Evolutionary conservation across 2,113 vertebrate genomes (phyloP), one percentile per base, ranked within the genome.

Genomic region (Brachypteracias leptosomus): DNA sequence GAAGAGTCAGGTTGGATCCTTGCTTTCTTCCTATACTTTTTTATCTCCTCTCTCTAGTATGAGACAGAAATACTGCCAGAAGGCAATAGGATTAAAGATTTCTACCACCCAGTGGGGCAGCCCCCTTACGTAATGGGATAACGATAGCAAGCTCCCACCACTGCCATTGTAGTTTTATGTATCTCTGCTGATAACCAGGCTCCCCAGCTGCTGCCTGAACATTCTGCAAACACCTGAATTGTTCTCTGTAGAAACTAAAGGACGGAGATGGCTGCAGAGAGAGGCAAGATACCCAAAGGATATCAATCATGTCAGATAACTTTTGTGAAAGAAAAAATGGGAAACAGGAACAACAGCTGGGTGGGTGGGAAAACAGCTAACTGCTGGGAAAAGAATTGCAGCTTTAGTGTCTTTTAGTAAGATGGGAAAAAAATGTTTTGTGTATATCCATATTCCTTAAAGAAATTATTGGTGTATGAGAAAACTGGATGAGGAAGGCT

Each of bases 91-190:
- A 24, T 86, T 70, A 51, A 70, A 35, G 25, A 31, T 77, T 74
- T 81, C 55, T 77, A 6, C 13, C 54, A 25, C 29, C 16, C 29
- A 21, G 14, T 33, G 59, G 33, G 51, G 55, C 59, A 86, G 63
- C 9, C 18, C 11, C 22, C 29, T 25, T 29, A 15, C 3, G 22
- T 18, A 74, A 51, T 9, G 66, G 58, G 31, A 57, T 25, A 55
- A 58, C n/a, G 19, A 58, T 3, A 79, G n/a, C 36, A 88, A 19
- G 5, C 54, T 68, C 54, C n/a, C 61, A 46, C n/a, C 31, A 29
- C 40, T 18, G 14, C 19, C 1, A 0, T 2, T 62, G 59, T 3
- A 3, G 13, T 4, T 28, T 11, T 28, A 7, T 17, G 11, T 51
- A 42, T 58, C 22, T 33, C 73, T 46, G 20, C 16, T 61, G 55